phyloP scores from a whole-genome alignment of 2,797 vertebrate species.

The Pantherophis alleghaniensis region DNA sequence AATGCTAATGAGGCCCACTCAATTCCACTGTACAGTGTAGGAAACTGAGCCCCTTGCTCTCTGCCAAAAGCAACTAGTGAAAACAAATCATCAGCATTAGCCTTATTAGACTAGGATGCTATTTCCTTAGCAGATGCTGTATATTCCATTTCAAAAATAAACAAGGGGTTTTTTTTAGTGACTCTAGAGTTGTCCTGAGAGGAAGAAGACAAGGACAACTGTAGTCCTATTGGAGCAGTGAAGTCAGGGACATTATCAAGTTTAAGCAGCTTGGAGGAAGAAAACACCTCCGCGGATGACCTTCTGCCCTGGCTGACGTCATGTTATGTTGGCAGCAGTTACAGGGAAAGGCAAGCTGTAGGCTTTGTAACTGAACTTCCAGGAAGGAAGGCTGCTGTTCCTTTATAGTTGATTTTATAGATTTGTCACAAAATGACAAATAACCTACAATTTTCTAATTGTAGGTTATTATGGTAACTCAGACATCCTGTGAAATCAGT shows the following conservation, averaged over 20 bases:
- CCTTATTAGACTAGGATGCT: background rate
- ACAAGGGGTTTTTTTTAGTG: background rate
- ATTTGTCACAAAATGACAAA: background rate
- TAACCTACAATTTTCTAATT: background rate
- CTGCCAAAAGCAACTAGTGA: slow-evolving; percentile 23
- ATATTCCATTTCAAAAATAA: fast-evolving
- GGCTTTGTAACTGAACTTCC: background rate
- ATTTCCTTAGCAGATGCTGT: slow-evolving; percentile 39
- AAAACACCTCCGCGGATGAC: slow-evolving; percentile 4
- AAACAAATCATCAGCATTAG: slow-evolving; percentile 38
- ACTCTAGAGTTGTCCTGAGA: background rate
- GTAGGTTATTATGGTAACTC: background rate
- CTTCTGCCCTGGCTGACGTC: background rate
- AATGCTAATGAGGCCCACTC: background rate
- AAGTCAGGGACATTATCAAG: background rate
- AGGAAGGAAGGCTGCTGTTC: slow-evolving; percentile 8
- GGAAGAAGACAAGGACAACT: background rate
- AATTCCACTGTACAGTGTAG: background rate
- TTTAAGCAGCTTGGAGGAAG: slow-evolving; percentile 2
- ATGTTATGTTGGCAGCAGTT: slow-evolving; percentile 6
- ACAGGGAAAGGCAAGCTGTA: background rate
- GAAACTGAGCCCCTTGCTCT: slow-evolving; percentile 14
- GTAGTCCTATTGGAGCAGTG: fast-evolving
- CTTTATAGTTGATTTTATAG: background rate
- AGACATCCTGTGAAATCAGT: background rate